These are phyloP conservation scores for Neolamprologus caudopunctatus DNA, from an alignment of 2,113 vertebrate genomes.

Conservation along the genomic window DNA sequence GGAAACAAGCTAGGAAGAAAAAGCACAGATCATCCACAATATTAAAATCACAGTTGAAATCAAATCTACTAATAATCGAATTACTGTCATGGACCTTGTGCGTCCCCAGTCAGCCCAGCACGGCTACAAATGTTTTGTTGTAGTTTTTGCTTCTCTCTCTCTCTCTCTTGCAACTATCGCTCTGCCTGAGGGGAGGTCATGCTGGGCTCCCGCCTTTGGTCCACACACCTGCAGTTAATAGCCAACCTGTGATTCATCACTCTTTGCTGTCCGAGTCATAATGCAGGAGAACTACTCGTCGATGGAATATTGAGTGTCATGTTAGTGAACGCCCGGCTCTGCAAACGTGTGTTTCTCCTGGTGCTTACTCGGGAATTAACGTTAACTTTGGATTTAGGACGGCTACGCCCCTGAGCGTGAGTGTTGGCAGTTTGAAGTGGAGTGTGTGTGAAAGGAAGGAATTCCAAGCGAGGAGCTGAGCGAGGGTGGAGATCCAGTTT, in stretches of 20 bases:
- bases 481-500: not conserved
- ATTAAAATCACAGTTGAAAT: not conserved
- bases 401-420: not conserved
- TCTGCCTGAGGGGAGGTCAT: not conserved
- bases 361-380: not conserved
- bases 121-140: not conserved
- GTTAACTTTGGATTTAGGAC: not conserved
- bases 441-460: not conserved
- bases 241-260: not conserved
- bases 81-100: not conserved
- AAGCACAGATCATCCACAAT: not conserved
- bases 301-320: not conserved
- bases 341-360: not conserved
- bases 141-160: not conserved
- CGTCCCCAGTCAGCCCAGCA: not conserved
- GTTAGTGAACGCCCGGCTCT: not conserved
- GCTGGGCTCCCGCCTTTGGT: not conserved
- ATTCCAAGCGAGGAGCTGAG: not conserved
- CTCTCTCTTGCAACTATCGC: not conserved
- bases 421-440: not conserved
- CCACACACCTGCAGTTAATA: not conserved
- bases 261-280: not conserved
- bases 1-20: not conserved
- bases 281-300: not conserved
- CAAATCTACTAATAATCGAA: fast-evolving